Evolutionary conservation across 2,888 invertebrate species (phyloP).

Genomic region (Sylvicola cinctus): DNA sequence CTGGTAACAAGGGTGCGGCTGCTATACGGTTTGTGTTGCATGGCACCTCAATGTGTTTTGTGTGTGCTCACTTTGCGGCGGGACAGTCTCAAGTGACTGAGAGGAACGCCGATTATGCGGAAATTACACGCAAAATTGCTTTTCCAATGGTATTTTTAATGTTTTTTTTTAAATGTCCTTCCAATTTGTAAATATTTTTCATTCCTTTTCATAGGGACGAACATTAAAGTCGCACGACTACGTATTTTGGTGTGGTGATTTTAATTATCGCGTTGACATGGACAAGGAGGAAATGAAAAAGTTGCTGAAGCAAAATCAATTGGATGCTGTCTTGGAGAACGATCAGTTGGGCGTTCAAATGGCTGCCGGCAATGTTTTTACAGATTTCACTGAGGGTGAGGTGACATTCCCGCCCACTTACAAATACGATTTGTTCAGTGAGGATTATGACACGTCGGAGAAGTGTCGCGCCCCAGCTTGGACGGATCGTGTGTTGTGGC

Average conservation of each 20-base stretch:
- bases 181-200: not conserved
- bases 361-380: conserved; percentile 65
- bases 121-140: conserved; percentile 76
- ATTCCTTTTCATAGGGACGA: conserved; percentile 44
- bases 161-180: conserved; percentile 4
- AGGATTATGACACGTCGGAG: conserved; percentile 98
- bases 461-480: conserved; percentile 93
- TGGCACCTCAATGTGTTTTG: conserved; percentile 89
- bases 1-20: conserved; percentile 89
- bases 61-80: conserved; percentile 97
- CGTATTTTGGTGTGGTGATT: conserved; percentile 99
- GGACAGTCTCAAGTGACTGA: conserved; percentile 92
- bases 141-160: conserved; percentile 52
- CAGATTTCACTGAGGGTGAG: conserved; percentile 81
- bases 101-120: conserved; percentile 89
- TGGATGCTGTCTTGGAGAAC: conserved; percentile 51
- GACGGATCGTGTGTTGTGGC: conserved; percentile 96
- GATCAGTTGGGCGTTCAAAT: conserved; percentile 79
- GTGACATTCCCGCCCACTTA: conserved; percentile 91
- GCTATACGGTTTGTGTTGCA: conserved; percentile 81
- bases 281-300: conserved; percentile 85
- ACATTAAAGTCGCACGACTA: conserved; percentile 91
- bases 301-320: conserved; percentile 52
- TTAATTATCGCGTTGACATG: conserved; percentile 94
- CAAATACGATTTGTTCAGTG: conserved; percentile 95